Conservation (phyloP, 2,797 vertebrate species). For the Tokudaia muenninki region DNA sequence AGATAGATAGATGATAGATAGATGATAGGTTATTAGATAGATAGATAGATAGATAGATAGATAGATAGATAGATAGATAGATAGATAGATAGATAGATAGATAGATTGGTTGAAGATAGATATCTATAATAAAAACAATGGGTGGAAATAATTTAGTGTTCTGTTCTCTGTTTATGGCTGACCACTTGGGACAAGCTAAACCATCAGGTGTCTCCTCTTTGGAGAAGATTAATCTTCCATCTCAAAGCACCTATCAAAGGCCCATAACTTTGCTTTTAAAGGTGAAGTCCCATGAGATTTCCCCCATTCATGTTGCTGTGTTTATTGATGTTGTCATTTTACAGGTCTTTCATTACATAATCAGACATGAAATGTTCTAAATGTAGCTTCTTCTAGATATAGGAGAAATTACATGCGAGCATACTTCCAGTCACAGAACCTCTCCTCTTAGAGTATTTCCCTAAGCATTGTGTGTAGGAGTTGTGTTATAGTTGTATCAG, state of each 20-base stretch:
- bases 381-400: not conserved
- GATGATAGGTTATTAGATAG: not conserved
- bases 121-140: too few species aligned
- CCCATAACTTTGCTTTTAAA: not conserved
- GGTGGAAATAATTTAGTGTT: not conserved
- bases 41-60: not conserved
- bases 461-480: not conserved
- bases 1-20: not conserved
- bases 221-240: too few species aligned
- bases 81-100: not conserved
- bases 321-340: not conserved
- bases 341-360: not conserved
- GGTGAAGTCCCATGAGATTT: not conserved
- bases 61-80: not conserved
- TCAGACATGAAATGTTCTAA: not conserved
- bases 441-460: not conserved
- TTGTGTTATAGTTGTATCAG: not conserved
- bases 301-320: not conserved
- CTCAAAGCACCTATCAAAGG: not conserved
- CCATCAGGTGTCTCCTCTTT: not conserved
- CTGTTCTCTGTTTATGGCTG: not conserved
- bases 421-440: accelerated
- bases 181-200: not conserved
- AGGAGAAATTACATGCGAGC: not conserved
- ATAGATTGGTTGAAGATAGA: too few species aligned